Base-by-base conservation (phyloP, 2,113 vertebrate species). In the zebrafish (Danio rerio) region DNA sequence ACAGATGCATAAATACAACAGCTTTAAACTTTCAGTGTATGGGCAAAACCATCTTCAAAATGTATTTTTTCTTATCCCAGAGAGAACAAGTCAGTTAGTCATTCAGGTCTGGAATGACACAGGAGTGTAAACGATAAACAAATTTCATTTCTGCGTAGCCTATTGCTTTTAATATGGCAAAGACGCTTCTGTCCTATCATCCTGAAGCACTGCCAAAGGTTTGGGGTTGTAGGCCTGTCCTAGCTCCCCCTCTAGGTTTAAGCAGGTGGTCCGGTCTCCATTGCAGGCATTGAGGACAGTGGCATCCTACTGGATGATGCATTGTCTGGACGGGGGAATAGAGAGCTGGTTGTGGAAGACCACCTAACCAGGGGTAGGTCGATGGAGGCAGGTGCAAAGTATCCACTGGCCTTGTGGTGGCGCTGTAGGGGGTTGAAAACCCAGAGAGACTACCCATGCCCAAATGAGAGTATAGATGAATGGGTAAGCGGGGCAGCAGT, bases 241-340 rank as follows among this genome's bases (percentile, higher is more conserved):
- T 63, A 85, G 58, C 53, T 63, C 85, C 89, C 71, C 82, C 85
- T 80, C 88, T 81, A 43, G 78, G 82, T 80, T 91, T 93, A 18
- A 86, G 83, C 58, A 91, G 81, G 6, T 91, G 89, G 16, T 93
- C 92, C 69, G 88, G 56, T 58, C 88, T 87, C 91, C 91, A 91
- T 68, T 91, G 89, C n/a, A 90, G 80, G 68, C 92, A 94, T 5
- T 91, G 83, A 7, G 90, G 86, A 21, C 93, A 93, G 50, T 88
- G 87, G 20, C 93, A 93, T 21, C 90, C 82, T 6, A 89, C 18
- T 0, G 91, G 88, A 55, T 92, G 91, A 81, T 90, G 89, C 86
- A 88, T 5, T 13, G 85, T 55, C 43, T 66, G 40, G 71, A 79
- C 5, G 7, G 89, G 47, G 6, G 85, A 83, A 80, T 92, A 92